Conservation (phyloP, 2,797 vertebrate species). For the Gallinago nigripennis region DNA sequence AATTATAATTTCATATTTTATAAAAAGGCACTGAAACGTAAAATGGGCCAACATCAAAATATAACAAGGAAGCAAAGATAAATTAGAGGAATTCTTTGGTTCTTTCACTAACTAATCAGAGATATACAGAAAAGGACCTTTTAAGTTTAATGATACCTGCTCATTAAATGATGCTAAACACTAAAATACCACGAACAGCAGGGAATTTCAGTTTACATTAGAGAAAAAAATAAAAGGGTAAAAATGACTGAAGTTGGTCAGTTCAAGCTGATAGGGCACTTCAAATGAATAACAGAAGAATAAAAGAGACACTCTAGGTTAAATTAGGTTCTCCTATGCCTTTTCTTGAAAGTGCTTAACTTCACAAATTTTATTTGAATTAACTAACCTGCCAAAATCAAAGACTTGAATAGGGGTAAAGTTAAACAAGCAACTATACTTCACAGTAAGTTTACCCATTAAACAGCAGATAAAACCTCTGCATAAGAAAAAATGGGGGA, state of each 20-base stretch:
- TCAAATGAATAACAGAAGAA: slow-evolving; percentile 91
- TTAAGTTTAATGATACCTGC: slow-evolving; percentile 96
- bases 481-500: slow-evolving; percentile 75
- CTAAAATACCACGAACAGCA: slow-evolving; percentile 88
- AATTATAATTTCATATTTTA: slow-evolving; percentile 79
- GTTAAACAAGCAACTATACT: slow-evolving; percentile 92
- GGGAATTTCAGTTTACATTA: slow-evolving; percentile 97
- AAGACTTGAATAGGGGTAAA: slow-evolving; percentile 88
- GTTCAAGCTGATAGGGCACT: slow-evolving; percentile 98
- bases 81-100: slow-evolving; percentile 82
- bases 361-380: slow-evolving; percentile 96
- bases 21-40: slow-evolving; percentile 75
- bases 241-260: slow-evolving; percentile 98
- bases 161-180: slow-evolving; percentile 90
- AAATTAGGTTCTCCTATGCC: slow-evolving; percentile 93
- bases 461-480: slow-evolving; percentile 86
- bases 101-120: slow-evolving; percentile 84
- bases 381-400: slow-evolving; percentile 94
- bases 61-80: slow-evolving; percentile 79
- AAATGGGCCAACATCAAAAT: slow-evolving; percentile 80
- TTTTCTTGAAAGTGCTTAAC: slow-evolving; percentile 89
- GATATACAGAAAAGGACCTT: slow-evolving; percentile 83
- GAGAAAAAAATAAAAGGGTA: slow-evolving; percentile 95
- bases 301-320: slow-evolving; percentile 96
- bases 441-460: slow-evolving; percentile 94